These are phyloP conservation scores for Tortrix viridana DNA, from an alignment of 2,888 invertebrate genomes.

Conservation along the genomic window DNA sequence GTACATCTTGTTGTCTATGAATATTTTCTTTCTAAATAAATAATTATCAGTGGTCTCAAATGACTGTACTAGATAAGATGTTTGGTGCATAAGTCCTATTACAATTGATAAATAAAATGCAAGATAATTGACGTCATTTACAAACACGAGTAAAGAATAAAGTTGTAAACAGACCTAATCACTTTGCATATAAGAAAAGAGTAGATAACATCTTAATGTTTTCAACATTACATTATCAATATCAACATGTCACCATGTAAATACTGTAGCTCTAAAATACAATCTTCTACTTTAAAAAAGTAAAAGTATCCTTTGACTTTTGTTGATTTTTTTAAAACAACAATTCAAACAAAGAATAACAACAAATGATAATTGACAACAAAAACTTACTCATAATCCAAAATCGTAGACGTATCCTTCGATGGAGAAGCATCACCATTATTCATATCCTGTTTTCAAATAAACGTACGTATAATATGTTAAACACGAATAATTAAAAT, in stretches of 20 bases:
- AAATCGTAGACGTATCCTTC: slow-evolving; percentile 53
- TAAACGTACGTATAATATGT: slow-evolving; percentile 19
- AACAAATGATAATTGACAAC: slow-evolving; percentile 38
- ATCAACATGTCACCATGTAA: no score
- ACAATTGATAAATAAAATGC: neutral
- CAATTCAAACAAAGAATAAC: slow-evolving; percentile 38
- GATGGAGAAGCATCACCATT: slow-evolving; percentile 49
- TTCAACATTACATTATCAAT: no score
- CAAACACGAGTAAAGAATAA: neutral
- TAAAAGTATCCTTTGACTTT: slow-evolving; percentile 4
- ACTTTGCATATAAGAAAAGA: slow-evolving; percentile 1
- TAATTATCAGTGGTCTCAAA: no score
- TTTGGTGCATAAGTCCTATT: no score
- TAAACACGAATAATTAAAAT: slow-evolving; percentile 11
- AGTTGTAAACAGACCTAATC: neutral
- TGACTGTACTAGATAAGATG: no score
- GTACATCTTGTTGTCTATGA: no score
- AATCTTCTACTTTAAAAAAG: slow-evolving; percentile 7
- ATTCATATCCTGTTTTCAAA: slow-evolving; percentile 33
- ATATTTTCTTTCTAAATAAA: no score
- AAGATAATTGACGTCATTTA: neutral
- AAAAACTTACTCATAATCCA: slow-evolving; percentile 70
- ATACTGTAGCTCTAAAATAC: no score
- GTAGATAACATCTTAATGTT: no score
- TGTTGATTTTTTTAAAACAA: no score